Evolutionary conservation across 2,797 vertebrate species (phyloP).

Genomic region (Acanthis flammea): DNA sequence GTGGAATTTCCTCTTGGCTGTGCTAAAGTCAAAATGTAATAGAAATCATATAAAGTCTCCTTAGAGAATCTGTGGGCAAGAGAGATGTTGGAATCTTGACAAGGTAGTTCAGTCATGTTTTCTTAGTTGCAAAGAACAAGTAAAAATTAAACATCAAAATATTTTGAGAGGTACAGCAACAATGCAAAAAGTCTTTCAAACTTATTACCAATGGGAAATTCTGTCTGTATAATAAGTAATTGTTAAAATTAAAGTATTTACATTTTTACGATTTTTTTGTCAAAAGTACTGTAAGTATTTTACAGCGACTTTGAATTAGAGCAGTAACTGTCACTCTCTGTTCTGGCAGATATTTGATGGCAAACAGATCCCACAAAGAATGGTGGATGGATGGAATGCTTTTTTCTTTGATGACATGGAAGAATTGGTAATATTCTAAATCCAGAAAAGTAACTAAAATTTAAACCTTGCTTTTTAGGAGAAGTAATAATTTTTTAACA

Average conservation of each 20-base stretch:
- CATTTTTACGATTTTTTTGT: not conserved
- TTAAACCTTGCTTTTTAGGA: not conserved
- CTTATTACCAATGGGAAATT: not conserved
- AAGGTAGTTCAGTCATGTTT: not conserved
- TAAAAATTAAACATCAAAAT: not conserved
- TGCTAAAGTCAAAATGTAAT: conserved; percentile 22
- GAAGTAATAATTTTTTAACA: not conserved
- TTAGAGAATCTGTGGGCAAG: conserved; percentile 12
- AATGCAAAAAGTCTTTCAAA: not conserved
- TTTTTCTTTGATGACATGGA: conserved; percentile 93
- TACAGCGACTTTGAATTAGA: not conserved
- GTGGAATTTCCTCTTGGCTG: conserved; percentile 46
- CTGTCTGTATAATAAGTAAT: not conserved
- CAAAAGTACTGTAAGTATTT: not conserved
- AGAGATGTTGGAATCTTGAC: not conserved
- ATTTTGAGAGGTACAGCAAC: not conserved
- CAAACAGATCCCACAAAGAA: conserved; percentile 86
- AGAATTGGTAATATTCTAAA: conserved; percentile 84
- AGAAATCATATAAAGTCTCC: not conserved
- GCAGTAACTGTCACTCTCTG: not conserved
- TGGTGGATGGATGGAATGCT: conserved; percentile 98
- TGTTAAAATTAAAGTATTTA: not conserved
- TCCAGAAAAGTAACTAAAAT: not conserved
- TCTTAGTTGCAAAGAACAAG: not conserved
- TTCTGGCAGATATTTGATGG: conserved; percentile 91